Evolutionary conservation across 2,888 invertebrate species (phyloP).

Genomic region (Xanthorhoe designata): DNA sequence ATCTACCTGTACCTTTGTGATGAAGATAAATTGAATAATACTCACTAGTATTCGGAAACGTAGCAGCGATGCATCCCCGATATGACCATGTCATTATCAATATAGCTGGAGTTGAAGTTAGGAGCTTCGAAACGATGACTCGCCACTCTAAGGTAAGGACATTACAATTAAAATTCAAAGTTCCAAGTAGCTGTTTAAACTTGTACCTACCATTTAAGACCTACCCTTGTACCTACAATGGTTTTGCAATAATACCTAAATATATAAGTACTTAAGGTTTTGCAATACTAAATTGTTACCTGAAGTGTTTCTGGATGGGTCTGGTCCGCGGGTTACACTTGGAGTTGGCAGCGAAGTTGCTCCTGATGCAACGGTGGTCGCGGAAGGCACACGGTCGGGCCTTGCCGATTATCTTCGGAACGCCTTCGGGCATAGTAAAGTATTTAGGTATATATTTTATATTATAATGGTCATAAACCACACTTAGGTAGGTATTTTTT

Average conservation of each 20-base stretch:
- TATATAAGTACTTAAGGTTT: too few species aligned
- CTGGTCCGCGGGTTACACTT: constrained; percentile 49
- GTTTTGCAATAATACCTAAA: too few species aligned
- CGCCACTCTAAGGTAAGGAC: constrained; percentile 27
- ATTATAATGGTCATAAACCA: too few species aligned
- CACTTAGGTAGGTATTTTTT: too few species aligned
- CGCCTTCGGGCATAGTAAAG: constrained; percentile 2
- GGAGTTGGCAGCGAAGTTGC: constrained; percentile 63
- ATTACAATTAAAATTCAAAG: background rate
- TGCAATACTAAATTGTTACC: too few species aligned
- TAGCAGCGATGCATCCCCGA: constrained; percentile 63
- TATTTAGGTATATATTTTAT: background rate
- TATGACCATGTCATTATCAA: constrained; percentile 59
- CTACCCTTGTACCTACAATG: too few species aligned
- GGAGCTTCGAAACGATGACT: constrained; percentile 60
- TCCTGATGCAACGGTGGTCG: constrained; percentile 58
- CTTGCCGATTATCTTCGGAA: constrained; percentile 31
- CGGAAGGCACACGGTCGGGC: constrained; percentile 57
- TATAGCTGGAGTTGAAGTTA: constrained; percentile 65
- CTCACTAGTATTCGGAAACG: constrained; percentile 72
- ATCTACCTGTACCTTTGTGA: too few species aligned
- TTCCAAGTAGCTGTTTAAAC: too few species aligned
- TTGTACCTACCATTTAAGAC: too few species aligned
- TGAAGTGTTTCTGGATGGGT: background rate
- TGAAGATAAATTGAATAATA: constrained; percentile 33